Evolutionary conservation across 2,797 vertebrate species (phyloP).

Genomic region (Megaceryle alcyon): DNA sequence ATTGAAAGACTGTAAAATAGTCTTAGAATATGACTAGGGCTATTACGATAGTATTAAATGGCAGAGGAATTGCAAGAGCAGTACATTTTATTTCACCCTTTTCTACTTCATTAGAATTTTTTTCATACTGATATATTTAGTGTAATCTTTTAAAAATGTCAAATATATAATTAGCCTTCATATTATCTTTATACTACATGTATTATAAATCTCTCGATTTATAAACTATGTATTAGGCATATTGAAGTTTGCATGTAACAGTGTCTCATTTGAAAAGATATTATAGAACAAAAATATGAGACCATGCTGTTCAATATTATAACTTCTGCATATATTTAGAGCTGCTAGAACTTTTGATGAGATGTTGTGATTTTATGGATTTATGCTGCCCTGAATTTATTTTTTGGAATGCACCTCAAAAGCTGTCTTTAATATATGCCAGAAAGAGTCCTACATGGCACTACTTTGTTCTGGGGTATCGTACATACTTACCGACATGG

Average conservation of each 20-base stretch:
- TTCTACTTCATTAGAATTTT: not conserved
- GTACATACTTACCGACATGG: not conserved
- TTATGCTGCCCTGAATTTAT: not conserved
- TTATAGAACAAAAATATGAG: not conserved
- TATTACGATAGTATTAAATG: slow-evolving; percentile 32
- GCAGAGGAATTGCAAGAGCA: not conserved
- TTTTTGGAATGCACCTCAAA: not conserved
- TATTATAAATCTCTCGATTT: not conserved
- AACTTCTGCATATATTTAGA: not conserved
- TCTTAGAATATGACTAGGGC: not conserved
- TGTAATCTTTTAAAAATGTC: slow-evolving; percentile 47
- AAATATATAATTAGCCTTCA: slow-evolving; percentile 28
- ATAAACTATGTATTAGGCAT: not conserved
- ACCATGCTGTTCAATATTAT: not conserved
- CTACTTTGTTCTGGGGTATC: not conserved
- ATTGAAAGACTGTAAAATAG: not conserved
- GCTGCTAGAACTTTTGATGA: not conserved
- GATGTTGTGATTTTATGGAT: not conserved
- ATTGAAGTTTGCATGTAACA: not conserved
- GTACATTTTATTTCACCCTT: not conserved
- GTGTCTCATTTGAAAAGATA: not conserved
- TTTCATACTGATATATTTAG: slow-evolving; percentile 4
- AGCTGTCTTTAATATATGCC: not conserved
- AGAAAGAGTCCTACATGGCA: not conserved
- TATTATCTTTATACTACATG: not conserved